Base-by-base conservation (phyloP, 2,888 invertebrate genomes). In the Eustalomyia histrio region DNA sequence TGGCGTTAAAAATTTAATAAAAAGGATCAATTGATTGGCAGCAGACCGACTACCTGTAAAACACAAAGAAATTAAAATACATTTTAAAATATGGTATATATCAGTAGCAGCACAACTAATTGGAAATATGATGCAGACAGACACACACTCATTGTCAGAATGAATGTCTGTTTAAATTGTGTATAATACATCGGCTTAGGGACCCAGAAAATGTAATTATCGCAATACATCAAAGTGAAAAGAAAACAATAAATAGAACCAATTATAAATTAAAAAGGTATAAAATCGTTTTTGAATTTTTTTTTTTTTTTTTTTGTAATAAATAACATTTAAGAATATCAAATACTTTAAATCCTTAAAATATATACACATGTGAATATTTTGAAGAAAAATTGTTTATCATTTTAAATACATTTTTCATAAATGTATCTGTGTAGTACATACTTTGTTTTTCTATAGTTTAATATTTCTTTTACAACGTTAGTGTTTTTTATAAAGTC, bases 241-340 rank as follows among this genome's bases (percentile, higher is more conserved):
- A 64, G 63, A 47, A 52, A 69, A 58, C 71, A 71, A 33, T 64
- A 29, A 64, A 71, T 76, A 29, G 64, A 73, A 76, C 21, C 76
- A 80, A 80, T 76, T 73, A 73, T 17, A 68, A 61, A 69, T 53
- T 67, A 16, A 75, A 80, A 76, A 80, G 33, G 55, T 65, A 64
- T 68, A 52, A 63, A 53, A 61, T 43, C 52, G 57, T 63, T 61
- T 61, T 50, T 16, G 14, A 21, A n/a, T 17, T 61, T 5, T 17
- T 64, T 50, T 21, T 47, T 64, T 21, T 14, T 5, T 47, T 63
- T 24, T 63, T 14, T 17, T n/a, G 64, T 18, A 47, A 71, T 64
- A 67, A 67, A 67, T 61, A 68, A 47, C 16, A 50, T 14, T 47
- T 21, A 68, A 33, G 47, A 53, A 55, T 68, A 55, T 12, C 7